phyloP scores from a whole-genome alignment of 2,888 invertebrate species.

The Ennomos fuscantarius region DNA sequence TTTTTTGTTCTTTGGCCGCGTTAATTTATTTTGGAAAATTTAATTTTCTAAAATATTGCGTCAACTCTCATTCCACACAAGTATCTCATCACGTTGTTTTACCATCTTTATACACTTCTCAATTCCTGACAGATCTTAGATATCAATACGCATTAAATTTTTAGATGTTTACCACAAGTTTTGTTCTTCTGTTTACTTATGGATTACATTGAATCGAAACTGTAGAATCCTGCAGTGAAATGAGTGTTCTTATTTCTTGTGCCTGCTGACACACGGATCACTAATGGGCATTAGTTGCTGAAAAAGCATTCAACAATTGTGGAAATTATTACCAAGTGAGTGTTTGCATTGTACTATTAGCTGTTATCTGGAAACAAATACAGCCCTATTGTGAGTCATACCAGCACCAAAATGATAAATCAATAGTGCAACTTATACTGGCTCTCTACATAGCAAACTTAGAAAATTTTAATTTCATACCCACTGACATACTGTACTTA shows the following conservation, averaged over 20 bases:
- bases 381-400: constrained; percentile 13
- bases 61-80: constrained; percentile 31
- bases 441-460: too few relatives aligned
- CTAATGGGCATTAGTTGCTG: constrained; percentile 55
- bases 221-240: constrained; percentile 65
- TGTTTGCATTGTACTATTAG: constrained; percentile 24
- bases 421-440: too few relatives aligned
- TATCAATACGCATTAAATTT: constrained; percentile 52
- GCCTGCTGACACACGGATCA: constrained; percentile 57
- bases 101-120: constrained; percentile 1
- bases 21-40: constrained; percentile 41
- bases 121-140: constrained; percentile 49
- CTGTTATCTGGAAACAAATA: constrained; percentile 7
- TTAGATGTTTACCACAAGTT: constrained; percentile 59
- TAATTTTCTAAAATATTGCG: constrained; percentile 30
- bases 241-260: constrained; percentile 70
- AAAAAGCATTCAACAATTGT: constrained; percentile 34
- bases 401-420: background rate
- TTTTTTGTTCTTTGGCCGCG: constrained; percentile 38
- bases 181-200: constrained; percentile 55
- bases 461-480: too few relatives aligned
- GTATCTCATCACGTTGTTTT: constrained; percentile 42
- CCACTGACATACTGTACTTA: too few relatives aligned
- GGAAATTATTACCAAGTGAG: constrained; percentile 43
- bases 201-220: constrained; percentile 66